These are phyloP conservation scores for Heterotilapia buettikoferi DNA, from an alignment of 2,113 vertebrate species.

Conservation along the genomic window DNA sequence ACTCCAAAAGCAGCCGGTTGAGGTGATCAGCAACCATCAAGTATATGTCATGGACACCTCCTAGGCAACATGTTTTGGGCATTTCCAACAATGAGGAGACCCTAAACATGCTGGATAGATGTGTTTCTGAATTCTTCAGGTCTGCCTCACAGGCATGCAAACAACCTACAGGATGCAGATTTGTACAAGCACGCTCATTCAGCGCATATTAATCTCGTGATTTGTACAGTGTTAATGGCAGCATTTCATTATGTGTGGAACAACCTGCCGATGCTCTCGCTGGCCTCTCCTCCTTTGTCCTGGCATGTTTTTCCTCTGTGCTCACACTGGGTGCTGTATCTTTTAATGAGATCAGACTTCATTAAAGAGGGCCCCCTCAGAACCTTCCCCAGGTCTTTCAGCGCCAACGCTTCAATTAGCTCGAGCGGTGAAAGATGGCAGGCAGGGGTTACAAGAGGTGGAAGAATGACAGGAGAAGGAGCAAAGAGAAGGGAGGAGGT, in stretches of 20 bases:
- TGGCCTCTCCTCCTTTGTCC: conserved; percentile 42
- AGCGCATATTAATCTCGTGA: neutral
- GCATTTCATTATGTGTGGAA: conserved; percentile 26
- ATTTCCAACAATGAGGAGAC: neutral
- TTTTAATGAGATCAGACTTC: conserved; percentile 86
- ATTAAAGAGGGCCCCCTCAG: conserved; percentile 68
- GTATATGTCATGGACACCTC: neutral
- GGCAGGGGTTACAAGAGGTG: neutral
- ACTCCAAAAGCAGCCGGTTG: neutral
- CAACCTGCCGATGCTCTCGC: conserved; percentile 27
- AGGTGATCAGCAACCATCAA: neutral
- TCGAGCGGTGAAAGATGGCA: neutral
- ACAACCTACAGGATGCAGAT: neutral
- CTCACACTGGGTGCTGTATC: conserved; percentile 65
- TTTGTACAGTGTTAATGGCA: neutral
- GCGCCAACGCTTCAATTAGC: conserved; percentile 64
- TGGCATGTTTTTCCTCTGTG: conserved; percentile 25
- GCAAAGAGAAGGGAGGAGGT: conserved; percentile 7
- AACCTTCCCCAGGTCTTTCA: conserved; percentile 56
- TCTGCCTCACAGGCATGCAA: neutral
- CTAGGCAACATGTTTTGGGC: neutral
- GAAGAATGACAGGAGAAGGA: neutral
- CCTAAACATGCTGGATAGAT: neutral
- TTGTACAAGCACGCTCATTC: neutral
- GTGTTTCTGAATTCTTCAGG: neutral